Percentiles rank a stretch among this genome's conserved stretches.
phyloP scores from a whole-genome alignment of 2,113 vertebrate species.

The Tretioscincus oriximinensis region DNA sequence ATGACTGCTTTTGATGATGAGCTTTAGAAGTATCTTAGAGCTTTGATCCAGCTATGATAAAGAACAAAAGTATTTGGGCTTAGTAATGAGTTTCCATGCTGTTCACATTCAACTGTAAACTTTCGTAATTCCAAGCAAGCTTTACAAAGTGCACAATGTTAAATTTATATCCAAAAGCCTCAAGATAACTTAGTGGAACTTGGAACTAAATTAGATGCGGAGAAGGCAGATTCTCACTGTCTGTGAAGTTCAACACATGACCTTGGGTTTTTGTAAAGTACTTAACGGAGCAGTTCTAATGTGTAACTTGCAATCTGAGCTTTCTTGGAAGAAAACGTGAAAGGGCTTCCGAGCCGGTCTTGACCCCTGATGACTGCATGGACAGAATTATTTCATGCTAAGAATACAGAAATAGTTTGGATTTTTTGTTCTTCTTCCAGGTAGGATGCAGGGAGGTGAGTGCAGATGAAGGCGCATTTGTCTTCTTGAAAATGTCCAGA shows the following conservation, averaged over 20 bases:
- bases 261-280: neutral
- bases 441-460: too few relatives aligned
- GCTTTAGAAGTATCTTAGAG: constrained; percentile 41
- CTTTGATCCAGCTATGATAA: constrained; percentile 62
- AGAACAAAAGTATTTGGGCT: constrained; percentile 55
- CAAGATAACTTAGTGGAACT: accelerated
- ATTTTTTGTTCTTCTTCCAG: too few relatives aligned
- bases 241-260: neutral
- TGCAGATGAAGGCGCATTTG: too few relatives aligned
- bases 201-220: neutral
- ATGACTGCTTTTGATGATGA: constrained; percentile 50
- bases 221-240: neutral
- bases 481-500: too few relatives aligned
- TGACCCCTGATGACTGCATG: too few relatives aligned
- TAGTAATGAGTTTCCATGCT: neutral
- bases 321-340: neutral
- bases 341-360: too few relatives aligned
- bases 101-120: constrained; percentile 32
- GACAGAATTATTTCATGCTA: too few relatives aligned
- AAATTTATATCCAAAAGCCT: neutral
- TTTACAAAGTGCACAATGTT: constrained; percentile 8
- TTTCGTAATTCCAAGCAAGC: constrained; percentile 30
- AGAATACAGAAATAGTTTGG: too few relatives aligned
- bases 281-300: too few relatives aligned
- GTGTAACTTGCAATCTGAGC: neutral